Evolutionary conservation across 2,113 vertebrate species (phyloP).

Genomic region (Stigmatopora nigra): DNA sequence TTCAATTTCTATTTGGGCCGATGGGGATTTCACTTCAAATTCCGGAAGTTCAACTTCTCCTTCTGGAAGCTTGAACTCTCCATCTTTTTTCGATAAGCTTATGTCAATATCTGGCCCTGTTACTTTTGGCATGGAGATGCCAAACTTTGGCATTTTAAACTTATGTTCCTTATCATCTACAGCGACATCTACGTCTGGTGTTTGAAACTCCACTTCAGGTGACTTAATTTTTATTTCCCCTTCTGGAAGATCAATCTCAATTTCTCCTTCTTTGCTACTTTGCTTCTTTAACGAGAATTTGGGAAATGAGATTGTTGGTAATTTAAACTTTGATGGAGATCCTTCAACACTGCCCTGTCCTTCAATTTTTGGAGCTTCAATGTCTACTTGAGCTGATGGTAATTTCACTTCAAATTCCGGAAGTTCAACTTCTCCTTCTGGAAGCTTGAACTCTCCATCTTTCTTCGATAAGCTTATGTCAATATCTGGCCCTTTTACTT

Average conservation of each 20-base stretch:
- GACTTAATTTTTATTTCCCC: constrained; percentile 4
- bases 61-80: constrained; percentile 1
- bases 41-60: constrained; percentile 5
- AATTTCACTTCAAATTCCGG: neutral
- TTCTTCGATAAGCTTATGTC: constrained; percentile 14
- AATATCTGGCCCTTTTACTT: constrained; percentile 12
- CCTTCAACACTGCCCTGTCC: neutral
- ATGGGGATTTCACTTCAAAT: neutral
- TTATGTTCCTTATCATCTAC: neutral
- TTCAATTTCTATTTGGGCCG: constrained; percentile 7
- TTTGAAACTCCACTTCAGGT: neutral
- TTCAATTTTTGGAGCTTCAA: neutral
- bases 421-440: neutral
- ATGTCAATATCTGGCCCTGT: constrained; percentile 14
- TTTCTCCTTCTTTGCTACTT: neutral
- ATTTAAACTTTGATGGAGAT: neutral
- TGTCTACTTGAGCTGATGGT: neutral
- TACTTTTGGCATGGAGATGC: neutral
- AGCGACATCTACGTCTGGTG: neutral
- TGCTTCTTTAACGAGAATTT: constrained; percentile 6
- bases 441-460: constrained; percentile 7
- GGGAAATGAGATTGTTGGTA: constrained; percentile 15
- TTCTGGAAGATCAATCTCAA: constrained; percentile 19
- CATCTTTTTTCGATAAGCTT: constrained; percentile 13
- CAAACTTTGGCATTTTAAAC: neutral